Base-by-base conservation (phyloP, 2,797 vertebrate genomes). In the Argentina silus region DNA sequence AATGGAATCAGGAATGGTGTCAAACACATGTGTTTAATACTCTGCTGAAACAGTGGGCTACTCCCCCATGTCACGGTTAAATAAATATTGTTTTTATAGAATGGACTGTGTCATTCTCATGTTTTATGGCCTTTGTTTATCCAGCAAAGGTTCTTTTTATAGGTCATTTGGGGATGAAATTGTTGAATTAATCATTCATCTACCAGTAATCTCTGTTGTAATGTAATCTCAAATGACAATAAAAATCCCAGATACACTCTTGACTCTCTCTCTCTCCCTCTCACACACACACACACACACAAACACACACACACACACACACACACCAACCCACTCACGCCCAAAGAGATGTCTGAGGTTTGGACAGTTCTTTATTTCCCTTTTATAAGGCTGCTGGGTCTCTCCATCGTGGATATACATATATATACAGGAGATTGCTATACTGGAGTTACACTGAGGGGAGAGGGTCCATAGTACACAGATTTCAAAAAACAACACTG, bases 311-410 rank as follows among this genome's bases (percentile, higher is more conserved):
- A 7, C 51, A 36, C 23, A 76, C 48, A 55, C 27, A 63, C 57
- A 56, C 47, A 73, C 17, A 69, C 17, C 36, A 42, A 77, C 59
- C 59, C 55, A 10, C 43, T 17, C 15, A 15, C 21, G 27, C 59
- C 10, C 59, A 61, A 19, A 2, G 43, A 15, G 27, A 15, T n/a
- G 11, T 7, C 77, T 83, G 87, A 92, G 90, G 89, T 91, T 91
- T 91, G 86, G 89, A 92, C 91, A 93, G 91, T 93, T 93, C 87
- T 94, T 95, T 94, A 94, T 94, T 93, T 93, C 73, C 92, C 91
- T 91, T 94, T 92, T 85, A 93, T 94, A 94, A 92, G 92, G 93
- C 92, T 91, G 92, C 90, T 93, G 91, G 91, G 90, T 92, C 84
- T 91, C 89, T 88, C 91, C 91, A 89, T 92, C 82, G 88, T 93